Percentiles rank a stretch among this genome's conserved stretches.
These are phyloP conservation scores for Oxycera nigricornis DNA, from an alignment of 2,888 invertebrate species.

Conservation along the genomic window DNA sequence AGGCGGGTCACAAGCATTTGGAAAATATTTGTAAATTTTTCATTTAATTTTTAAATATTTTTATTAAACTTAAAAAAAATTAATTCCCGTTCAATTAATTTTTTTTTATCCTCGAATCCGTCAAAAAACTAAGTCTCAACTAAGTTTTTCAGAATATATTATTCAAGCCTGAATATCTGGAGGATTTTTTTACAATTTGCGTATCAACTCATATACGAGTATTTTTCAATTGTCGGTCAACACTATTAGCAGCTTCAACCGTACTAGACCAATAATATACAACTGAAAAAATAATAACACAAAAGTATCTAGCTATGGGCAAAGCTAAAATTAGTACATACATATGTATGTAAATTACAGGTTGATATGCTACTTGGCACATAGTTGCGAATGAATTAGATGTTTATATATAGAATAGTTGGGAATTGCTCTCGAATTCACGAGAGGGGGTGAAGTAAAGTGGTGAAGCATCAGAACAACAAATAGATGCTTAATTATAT, in stretches of 20 bases:
- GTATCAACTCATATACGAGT: neutral
- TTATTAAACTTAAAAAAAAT: too few relatives aligned
- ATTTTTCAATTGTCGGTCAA: neutral
- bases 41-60: too few relatives aligned
- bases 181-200: neutral
- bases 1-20: too few relatives aligned
- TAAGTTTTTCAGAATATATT: conserved; percentile 12
- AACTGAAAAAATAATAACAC: too few relatives aligned
- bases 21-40: too few relatives aligned
- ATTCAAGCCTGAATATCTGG: conserved; percentile 36
- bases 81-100: too few relatives aligned
- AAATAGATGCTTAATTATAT: too few relatives aligned
- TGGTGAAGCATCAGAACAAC: too few relatives aligned
- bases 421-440: neutral
- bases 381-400: neutral
- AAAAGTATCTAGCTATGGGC: conserved; percentile 25
- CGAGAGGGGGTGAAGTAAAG: neutral
- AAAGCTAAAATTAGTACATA: conserved; percentile 14
- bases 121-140: too few relatives aligned
- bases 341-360: conserved; percentile 30
- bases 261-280: too few relatives aligned
- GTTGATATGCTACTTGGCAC: conserved; percentile 1
- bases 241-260: neutral
- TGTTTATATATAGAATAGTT: neutral
- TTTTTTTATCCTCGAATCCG: too few relatives aligned